Evolutionary conservation across 2,888 invertebrate species (phyloP), one percentile per base, ranked within the genome.

Genomic region (Stenchaetothrips biformis): DNA sequence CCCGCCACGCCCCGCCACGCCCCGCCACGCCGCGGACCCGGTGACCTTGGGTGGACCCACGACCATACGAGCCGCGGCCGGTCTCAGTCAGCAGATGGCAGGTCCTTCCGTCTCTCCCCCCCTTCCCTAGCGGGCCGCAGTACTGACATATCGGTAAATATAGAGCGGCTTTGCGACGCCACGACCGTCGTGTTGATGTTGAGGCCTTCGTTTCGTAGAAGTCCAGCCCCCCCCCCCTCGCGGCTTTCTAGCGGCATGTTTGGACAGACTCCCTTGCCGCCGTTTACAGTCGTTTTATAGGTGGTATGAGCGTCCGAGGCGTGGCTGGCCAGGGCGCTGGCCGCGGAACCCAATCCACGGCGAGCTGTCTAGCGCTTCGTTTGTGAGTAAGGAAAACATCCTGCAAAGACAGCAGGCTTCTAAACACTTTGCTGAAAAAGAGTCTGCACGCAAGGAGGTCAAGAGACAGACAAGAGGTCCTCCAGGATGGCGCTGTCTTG

Each of bases 41-140:
- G 59, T 59, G 59, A 59, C 59, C 59, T 59, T 59, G 59, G 53
- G 59, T 13, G 59, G 59, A 59, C 59, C 59, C 59, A 59, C 59
- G 59, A 16, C 59, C 18, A 16, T 16, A 37, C 37, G 37, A 37
- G 37, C 59, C 59, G 16, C 59, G 59, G 18, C 59, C 59, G 59
- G 18, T 59, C 53, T 53, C 37, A 37, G 4, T 53, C 13, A 7
- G 53, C 53, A 53, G 53, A 53, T 53, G 53, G 13, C 53, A 13
- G 53, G 37, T 37, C 37, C 37, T 37, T 37, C 37, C 53, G 49
- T n/a, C n/a, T n/a, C 37, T 37, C 37, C 37, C 37, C 37, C 37
- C 37, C 37, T 37, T 7, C 13, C 53, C 53, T 7, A 9, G 53
- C 18, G 53, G 53, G 9, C 4, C 53, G 9, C 16, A 18, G 53